These are phyloP conservation scores for Phaenicophaeus curvirostris DNA, from an alignment of 2,797 vertebrate genomes.

Conservation along the genomic window DNA sequence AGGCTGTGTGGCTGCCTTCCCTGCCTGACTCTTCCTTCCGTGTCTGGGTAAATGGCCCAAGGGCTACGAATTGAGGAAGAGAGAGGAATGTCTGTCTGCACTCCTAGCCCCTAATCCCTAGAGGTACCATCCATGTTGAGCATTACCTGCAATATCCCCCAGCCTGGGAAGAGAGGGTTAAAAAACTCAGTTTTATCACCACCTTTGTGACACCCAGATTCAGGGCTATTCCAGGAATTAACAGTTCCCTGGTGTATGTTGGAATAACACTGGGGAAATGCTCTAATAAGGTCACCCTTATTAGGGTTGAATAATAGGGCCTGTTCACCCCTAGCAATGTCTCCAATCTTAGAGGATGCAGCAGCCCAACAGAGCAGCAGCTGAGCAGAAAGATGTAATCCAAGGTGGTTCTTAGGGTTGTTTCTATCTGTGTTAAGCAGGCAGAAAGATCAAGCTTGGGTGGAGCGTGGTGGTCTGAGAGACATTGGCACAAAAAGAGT, in stretches of 20 bases:
- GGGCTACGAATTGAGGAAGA: neutral
- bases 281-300: slow-evolving; percentile 18
- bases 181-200: neutral
- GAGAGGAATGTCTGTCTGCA: neutral
- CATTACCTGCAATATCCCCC: neutral
- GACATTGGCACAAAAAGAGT: neutral
- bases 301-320: no score
- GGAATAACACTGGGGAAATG: neutral
- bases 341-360: neutral
- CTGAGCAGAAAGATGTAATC: neutral
- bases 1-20: neutral
- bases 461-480: neutral
- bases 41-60: neutral
- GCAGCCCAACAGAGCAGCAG: neutral
- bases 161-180: neutral
- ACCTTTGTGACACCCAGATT: neutral
- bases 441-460: neutral
- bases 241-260: neutral
- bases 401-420: rapidly evolving
- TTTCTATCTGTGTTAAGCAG: neutral
- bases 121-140: rapidly evolving
- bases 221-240: neutral
- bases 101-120: neutral
- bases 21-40: neutral
- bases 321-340: neutral